A percentile compares a stretch with the other conserved stretches of the same genome.
These are phyloP conservation scores for Thecocarcelia acutangulata DNA, from an alignment of 2,888 invertebrate genomes.

Conservation along the genomic window DNA sequence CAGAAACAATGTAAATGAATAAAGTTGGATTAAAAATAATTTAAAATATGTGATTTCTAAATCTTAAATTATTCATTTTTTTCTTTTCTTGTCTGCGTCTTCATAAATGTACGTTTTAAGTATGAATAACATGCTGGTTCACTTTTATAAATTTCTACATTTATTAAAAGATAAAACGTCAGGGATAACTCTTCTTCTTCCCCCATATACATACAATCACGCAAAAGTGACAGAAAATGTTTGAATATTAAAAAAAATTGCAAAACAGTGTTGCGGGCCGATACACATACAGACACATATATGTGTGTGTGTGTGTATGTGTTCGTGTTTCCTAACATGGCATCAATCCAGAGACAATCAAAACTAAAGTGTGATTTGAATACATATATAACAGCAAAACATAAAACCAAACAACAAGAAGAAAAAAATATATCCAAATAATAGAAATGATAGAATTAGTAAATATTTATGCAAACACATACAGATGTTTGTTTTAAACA, in stretches of 20 bases:
- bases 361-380: slow-evolving; percentile 57
- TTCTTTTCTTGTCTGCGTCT: neutral
- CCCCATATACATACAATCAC: neutral
- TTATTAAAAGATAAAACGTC: slow-evolving; percentile 16
- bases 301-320: neutral
- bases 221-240: neutral
- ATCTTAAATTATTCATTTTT: too few relatives aligned
- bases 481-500: slow-evolving; percentile 3
- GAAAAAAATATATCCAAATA: slow-evolving; percentile 6
- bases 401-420: neutral
- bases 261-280: neutral
- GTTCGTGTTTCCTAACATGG: slow-evolving; percentile 1
- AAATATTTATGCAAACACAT: slow-evolving; percentile 46
- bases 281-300: too few relatives aligned
- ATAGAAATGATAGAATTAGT: slow-evolving; percentile 40
- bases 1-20: too few relatives aligned
- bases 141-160: slow-evolving; percentile 29
- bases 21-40: too few relatives aligned
- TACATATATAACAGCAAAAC: neutral
- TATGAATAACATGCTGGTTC: slow-evolving; percentile 38
- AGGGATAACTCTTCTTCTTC: slow-evolving; percentile 1
- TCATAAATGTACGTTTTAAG: neutral
- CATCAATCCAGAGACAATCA: slow-evolving; percentile 47
- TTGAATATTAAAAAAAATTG: neutral
- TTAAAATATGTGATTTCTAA: too few relatives aligned